Base-by-base conservation (phyloP, 2,113 vertebrate species). In the Brachyhypopomus gauderio region DNA sequence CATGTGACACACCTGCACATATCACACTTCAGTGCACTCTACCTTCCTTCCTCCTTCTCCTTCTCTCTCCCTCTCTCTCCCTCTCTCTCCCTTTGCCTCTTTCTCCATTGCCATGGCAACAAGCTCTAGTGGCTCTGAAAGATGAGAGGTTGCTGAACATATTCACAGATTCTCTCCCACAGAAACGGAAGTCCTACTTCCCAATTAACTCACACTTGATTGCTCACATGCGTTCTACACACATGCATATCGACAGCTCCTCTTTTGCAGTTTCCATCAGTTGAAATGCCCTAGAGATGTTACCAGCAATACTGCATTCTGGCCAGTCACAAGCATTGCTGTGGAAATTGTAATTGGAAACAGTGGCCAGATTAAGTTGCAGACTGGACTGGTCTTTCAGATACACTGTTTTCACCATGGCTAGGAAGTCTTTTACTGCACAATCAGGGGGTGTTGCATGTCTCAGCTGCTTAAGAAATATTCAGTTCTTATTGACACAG, bases 31-130 rank as follows among this genome's bases (percentile, higher is more conserved):
- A 82, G 16, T 85, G 71, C 75, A 60, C 25, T 78, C 76, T 38
- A 22, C 23, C 69, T 60, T 17, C 63, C 38, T 72, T 5, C 11
- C 38, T 70, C 71, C 60, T 58, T 66, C 23, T 55, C 45, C 73
- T 23, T 25, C 52, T 72, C 12, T 79, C 34, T 79, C 16, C 3
- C 12, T 72, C 5, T 75, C 64, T 38, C 38, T 45, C 80, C 55
- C 22, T 77, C 38, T 71, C n/a, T 7, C 30, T 59, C 34, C 11
- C 36, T 5, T 25, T 63, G 59, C 45, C 70, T 69, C 63, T 78
- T 75, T 79, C 58, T 82, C 30, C 64, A 56, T 85, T 71, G 63
- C 84, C 59, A 82, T 82, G 76, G 79, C 84, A 85, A 85, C 84
- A 55, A 78, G 78, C 62, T 70, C 75, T 79, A 78, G 63, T 0